Conservation (phyloP, 2,113 vertebrate genomes). For the Electrona antarctica region DNA sequence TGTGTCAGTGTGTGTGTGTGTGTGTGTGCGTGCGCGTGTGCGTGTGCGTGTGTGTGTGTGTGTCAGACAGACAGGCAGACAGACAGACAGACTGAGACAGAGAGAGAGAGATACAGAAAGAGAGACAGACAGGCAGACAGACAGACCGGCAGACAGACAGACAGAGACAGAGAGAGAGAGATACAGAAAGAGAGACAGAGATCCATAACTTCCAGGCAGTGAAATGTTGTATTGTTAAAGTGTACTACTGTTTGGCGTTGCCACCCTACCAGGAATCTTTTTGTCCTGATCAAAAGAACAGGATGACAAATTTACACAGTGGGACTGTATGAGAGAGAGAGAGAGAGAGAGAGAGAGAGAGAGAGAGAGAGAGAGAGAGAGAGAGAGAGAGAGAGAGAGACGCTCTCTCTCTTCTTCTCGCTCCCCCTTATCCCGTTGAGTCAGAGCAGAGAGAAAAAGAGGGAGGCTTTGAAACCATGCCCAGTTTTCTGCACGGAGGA, state of each 20-base stretch:
- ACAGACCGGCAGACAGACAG: not conserved
- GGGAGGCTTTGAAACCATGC: constrained; percentile 62
- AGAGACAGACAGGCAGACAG: not conserved
- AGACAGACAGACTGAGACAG: no score
- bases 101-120: not conserved
- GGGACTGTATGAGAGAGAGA: constrained; percentile 48
- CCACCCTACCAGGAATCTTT: constrained; percentile 21
- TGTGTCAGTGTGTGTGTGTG: constrained; percentile 13
- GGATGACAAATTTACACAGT: constrained; percentile 42
- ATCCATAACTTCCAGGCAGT: constrained; percentile 6
- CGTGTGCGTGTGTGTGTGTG: not conserved
- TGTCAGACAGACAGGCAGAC: not conserved
- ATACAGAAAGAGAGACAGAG: not conserved
- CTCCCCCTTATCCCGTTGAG: constrained; percentile 40
- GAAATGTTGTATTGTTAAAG: not conserved
- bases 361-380: constrained; percentile 53
- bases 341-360: no score
- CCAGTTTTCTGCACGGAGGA: constrained; percentile 53
- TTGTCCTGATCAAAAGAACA: constrained; percentile 26
- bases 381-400: constrained; percentile 59
- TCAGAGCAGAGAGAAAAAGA: constrained; percentile 60
- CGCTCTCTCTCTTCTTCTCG: constrained; percentile 31
- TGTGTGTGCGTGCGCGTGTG: not conserved
- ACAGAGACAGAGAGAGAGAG: not conserved
- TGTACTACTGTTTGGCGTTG: not conserved